Evolutionary conservation across 1,140 invertebrate species (phyloP).

Genomic region (Artemia franciscana): DNA sequence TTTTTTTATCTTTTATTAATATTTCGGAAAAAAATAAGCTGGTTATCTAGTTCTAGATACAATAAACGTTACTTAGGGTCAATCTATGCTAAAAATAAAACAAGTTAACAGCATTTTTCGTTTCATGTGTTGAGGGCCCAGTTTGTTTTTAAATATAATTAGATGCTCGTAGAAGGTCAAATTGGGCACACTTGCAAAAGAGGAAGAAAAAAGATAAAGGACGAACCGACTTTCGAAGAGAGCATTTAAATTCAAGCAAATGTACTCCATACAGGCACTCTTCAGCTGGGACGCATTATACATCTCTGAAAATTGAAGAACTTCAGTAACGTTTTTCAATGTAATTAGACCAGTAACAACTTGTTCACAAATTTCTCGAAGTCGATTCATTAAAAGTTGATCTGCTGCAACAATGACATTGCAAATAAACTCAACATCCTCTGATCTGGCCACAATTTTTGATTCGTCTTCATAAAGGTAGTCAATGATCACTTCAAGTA

Average conservation of each 20-base stretch:
- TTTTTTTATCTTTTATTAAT: too few relatives aligned
- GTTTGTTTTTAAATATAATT: too few relatives aligned
- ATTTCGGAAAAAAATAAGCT: too few relatives aligned
- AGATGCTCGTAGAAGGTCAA: too few relatives aligned
- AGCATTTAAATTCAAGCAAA: slow-evolving; percentile 35
- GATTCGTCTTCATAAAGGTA: slow-evolving; percentile 40
- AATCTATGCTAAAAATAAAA: too few relatives aligned
- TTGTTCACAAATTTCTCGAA: slow-evolving; percentile 39
- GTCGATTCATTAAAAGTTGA: slow-evolving; percentile 34
- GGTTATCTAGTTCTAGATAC: too few relatives aligned
- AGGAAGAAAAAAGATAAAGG: too few relatives aligned
- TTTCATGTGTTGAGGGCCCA: too few relatives aligned
- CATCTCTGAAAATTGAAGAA: slow-evolving; percentile 37
- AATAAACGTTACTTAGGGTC: too few relatives aligned
- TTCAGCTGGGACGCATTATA: slow-evolving; percentile 40
- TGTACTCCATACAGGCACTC: slow-evolving; percentile 38
- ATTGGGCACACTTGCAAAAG: too few relatives aligned
- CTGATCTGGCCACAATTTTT: slow-evolving; percentile 25
- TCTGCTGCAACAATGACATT: slow-evolving; percentile 41
- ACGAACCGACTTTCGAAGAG: slow-evolving; percentile 34
- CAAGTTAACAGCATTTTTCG: too few relatives aligned
- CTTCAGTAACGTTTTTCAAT: slow-evolving; percentile 38
- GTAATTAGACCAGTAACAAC: slow-evolving; percentile 31
- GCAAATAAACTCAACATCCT: slow-evolving; percentile 32
- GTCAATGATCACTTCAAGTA: slow-evolving; percentile 32